Percentiles rank a stretch among this genome's conserved stretches.
phyloP scores from a whole-genome alignment of 2,113 vertebrate species.

The Tringa solitaria region DNA sequence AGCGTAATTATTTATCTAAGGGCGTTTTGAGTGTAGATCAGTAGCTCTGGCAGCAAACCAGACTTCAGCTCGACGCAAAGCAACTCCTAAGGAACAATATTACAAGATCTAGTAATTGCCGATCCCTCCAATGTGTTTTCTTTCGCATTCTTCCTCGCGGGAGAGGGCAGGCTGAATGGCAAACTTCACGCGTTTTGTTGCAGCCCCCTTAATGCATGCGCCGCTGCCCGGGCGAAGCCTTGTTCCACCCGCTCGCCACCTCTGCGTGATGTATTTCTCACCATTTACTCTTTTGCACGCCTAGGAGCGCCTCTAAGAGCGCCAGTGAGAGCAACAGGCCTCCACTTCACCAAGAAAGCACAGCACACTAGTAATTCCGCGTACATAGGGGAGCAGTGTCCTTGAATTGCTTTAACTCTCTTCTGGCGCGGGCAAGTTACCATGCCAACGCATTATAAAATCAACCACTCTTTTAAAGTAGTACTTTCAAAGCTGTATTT shows the following conservation, averaged over 20 bases:
- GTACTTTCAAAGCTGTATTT: conserved; percentile 71
- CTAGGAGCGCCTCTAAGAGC: neutral
- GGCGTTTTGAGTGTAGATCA: conserved; percentile 84
- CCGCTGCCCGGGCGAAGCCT: neutral
- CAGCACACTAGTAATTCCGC: neutral
- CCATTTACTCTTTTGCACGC: neutral
- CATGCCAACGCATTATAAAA: conserved; percentile 59
- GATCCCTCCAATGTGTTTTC: conserved; percentile 70
- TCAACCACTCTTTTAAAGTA: conserved; percentile 42
- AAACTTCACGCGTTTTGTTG: conserved; percentile 16
- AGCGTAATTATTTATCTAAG: conserved; percentile 89
- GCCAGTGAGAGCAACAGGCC: neutral
- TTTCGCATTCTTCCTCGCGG: conserved; percentile 48
- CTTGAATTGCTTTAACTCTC: conserved; percentile 3
- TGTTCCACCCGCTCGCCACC: neutral
- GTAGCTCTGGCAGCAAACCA: conserved; percentile 84
- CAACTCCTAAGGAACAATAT: conserved; percentile 72
- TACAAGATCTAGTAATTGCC: conserved; percentile 75
- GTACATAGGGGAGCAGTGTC: neutral
- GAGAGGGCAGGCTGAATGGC: conserved; percentile 24
- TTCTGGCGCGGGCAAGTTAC: conserved; percentile 1
- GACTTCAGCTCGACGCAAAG: conserved; percentile 72
- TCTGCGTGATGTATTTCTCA: neutral
- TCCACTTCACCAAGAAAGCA: neutral
- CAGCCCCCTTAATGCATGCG: neutral